phyloP scores from a whole-genome alignment of 1,140 invertebrate genomes.

The Heliothis subflexa region DNA sequence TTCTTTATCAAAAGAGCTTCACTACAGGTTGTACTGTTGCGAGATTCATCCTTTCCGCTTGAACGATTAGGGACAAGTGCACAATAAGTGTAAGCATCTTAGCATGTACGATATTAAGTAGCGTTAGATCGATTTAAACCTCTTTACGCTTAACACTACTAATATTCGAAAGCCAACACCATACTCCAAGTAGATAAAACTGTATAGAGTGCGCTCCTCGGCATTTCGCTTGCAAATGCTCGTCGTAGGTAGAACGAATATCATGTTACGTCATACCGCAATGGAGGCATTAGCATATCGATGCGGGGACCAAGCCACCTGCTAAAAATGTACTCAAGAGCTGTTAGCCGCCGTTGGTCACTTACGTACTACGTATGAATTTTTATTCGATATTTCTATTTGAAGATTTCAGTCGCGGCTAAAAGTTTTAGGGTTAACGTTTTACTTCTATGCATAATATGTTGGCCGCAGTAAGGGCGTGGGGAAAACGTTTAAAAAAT shows the following conservation, averaged over 20 bases:
- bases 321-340: conserved; percentile 57
- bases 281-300: conserved; percentile 69
- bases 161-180: conserved; percentile 29
- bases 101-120: background rate
- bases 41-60: too few species aligned
- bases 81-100: too few species aligned
- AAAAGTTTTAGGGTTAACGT: background rate
- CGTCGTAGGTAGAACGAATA: conserved; percentile 67
- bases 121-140: background rate
- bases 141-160: background rate
- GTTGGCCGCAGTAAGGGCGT: too few species aligned
- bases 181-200: conserved; percentile 41
- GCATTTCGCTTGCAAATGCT: conserved; percentile 76
- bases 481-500: too few species aligned
- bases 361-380: conserved; percentile 29
- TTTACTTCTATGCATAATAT: background rate
- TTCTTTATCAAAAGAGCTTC: too few species aligned
- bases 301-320: conserved; percentile 55
- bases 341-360: conserved; percentile 34
- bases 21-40: too few species aligned
- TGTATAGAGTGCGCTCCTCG: conserved; percentile 52
- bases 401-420: background rate
- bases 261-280: conserved; percentile 64
- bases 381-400: conserved; percentile 9
- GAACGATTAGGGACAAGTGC: too few species aligned